phyloP scores from a whole-genome alignment of 2,113 vertebrate species.

The Scopus umbretta region DNA sequence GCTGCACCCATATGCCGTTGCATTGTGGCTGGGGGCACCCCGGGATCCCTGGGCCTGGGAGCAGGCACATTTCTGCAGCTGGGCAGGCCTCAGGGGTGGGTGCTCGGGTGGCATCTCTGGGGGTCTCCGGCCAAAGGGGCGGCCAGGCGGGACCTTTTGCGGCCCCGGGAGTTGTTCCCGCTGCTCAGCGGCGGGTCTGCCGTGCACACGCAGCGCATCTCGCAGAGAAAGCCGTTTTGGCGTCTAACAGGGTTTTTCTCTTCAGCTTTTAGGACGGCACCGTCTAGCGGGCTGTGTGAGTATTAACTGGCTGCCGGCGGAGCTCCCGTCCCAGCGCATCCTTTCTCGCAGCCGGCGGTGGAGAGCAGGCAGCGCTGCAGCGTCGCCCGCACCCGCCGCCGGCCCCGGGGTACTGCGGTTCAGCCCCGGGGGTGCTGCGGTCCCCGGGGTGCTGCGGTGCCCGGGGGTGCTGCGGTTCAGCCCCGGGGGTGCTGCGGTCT shows the following conservation, averaged over 20 bases:
- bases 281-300: constrained; percentile 24
- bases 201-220: accelerated
- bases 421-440: too few species aligned
- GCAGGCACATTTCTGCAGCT: neutral
- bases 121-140: neutral
- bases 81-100: neutral
- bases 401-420: too few species aligned
- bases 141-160: neutral
- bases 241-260: accelerated
- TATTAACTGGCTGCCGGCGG: neutral
- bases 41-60: too few species aligned
- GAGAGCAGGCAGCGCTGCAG: neutral
- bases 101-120: neutral
- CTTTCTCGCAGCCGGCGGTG: accelerated
- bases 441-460: neutral
- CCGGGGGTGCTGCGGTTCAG: neutral
- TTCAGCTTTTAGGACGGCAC: constrained; percentile 36
- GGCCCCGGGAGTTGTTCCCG: accelerated
- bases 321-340: neutral
- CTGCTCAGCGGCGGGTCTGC: accelerated
- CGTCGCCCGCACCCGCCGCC: neutral
- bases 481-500: too few species aligned
- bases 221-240: accelerated
- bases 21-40: neutral
- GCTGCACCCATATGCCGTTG: neutral